phyloP scores from a whole-genome alignment of 35 echinoderm and acorn worm species.

The Chiridota heheva region DNA sequence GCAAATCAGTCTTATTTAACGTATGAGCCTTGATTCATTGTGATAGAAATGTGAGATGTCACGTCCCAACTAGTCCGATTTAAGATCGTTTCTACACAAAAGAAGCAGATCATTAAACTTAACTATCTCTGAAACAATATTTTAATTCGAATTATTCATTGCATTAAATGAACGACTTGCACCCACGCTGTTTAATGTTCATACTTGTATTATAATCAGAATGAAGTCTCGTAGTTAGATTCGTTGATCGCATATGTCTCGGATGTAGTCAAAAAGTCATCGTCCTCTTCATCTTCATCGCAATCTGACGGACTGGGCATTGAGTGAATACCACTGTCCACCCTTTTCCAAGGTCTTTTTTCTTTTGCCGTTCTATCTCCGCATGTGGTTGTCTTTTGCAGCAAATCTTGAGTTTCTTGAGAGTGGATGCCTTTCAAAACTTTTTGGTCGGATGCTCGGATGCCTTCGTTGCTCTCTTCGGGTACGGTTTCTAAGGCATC shows the following conservation, averaged over 20 bases:
- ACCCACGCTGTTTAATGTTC: too few relatives aligned
- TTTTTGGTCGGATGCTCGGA: not conserved
- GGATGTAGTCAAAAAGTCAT: too few relatives aligned
- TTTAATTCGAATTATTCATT: too few relatives aligned
- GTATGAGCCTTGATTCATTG: too few relatives aligned
- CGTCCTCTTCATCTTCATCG: slow-evolving; percentile 32
- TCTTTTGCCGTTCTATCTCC: slow-evolving; percentile 16
- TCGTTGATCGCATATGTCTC: not conserved
- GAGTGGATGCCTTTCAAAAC: slow-evolving; percentile 1
- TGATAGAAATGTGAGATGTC: too few relatives aligned
- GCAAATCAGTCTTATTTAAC: too few relatives aligned
- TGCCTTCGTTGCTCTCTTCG: slow-evolving; percentile 56
- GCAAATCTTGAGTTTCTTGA: not conserved
- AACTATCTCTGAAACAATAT: too few relatives aligned
- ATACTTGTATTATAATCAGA: slow-evolving; percentile 17
- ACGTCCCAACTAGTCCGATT: too few relatives aligned
- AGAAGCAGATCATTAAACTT: too few relatives aligned
- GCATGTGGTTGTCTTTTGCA: slow-evolving; percentile 1
- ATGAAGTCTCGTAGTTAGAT: slow-evolving; percentile 25
- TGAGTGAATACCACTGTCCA: slow-evolving; percentile 88
- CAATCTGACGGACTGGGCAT: slow-evolving; percentile 69
- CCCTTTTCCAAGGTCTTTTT: slow-evolving; percentile 40
- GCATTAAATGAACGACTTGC: too few relatives aligned
- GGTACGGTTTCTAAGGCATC: slow-evolving; percentile 54
- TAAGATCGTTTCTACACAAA: too few relatives aligned